phyloP scores from a whole-genome alignment of 2,797 vertebrate genomes.

The Microchirus variegatus region DNA sequence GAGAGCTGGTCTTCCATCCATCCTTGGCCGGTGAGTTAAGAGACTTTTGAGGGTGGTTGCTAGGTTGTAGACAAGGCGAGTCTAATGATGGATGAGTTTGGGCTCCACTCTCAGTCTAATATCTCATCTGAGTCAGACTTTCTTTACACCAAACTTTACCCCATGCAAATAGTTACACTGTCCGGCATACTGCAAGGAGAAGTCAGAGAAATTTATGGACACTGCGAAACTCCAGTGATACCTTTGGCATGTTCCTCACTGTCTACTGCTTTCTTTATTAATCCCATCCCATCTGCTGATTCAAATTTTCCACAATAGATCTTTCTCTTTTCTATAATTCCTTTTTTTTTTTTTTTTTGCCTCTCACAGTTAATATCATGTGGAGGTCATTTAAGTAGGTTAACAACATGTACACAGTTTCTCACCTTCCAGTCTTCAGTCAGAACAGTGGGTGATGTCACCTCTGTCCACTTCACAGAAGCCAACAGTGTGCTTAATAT shows the following conservation, averaged over 20 bases:
- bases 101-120: conserved; percentile 57
- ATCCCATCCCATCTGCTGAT: conserved; percentile 54
- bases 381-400: conserved; percentile 46
- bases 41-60: conserved; percentile 62
- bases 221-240: conserved; percentile 48
- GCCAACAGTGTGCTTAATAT: conserved; percentile 24
- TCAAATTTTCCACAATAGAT: conserved; percentile 68
- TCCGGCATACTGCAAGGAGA: conserved; percentile 42
- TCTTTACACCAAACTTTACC: conserved; percentile 55
- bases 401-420: conserved; percentile 21
- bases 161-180: conserved; percentile 53
- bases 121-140: conserved; percentile 57
- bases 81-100: conserved; percentile 75
- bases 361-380: conserved; percentile 33
- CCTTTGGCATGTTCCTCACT: conserved; percentile 37
- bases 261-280: conserved; percentile 63
- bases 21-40: conserved; percentile 63
- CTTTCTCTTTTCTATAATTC: conserved; percentile 46
- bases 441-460: conserved; percentile 34
- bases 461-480: conserved; percentile 14
- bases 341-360: conserved; percentile 29
- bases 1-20: conserved; percentile 51
- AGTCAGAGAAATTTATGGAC: conserved; percentile 56
- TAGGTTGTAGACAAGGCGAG: conserved; percentile 62
- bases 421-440: conserved; percentile 34